These are phyloP conservation scores for Shinisaurus crocodilurus DNA, from an alignment of 2,113 vertebrate species.

Conservation along the genomic window DNA sequence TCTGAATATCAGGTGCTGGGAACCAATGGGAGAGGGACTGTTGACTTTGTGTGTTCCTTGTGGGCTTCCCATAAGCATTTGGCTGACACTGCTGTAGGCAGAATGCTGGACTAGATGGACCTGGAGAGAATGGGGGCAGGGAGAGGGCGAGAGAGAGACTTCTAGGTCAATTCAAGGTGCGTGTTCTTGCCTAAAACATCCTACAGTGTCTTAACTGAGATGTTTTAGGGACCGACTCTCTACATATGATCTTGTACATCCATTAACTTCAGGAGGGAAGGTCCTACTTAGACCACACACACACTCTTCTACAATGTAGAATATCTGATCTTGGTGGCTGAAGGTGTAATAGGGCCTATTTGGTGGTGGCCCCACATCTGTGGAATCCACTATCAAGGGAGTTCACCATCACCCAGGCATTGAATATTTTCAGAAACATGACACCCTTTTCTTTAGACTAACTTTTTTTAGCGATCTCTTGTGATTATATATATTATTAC, in stretches of 20 bases:
- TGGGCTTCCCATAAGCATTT: neutral
- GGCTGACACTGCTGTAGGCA: neutral
- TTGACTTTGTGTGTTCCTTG: neutral
- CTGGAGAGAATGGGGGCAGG: too few species aligned
- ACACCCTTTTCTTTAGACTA: too few species aligned
- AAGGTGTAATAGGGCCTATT: neutral
- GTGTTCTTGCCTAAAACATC: neutral
- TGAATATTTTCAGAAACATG: too few species aligned
- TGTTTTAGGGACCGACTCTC: neutral
- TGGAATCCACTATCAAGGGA: neutral
- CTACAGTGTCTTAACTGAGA: too few species aligned
- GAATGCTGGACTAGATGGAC: neutral
- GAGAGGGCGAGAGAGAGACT: neutral
- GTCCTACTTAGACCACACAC: neutral
- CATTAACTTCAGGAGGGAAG: neutral
- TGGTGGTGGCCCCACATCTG: neutral
- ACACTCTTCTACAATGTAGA: neutral
- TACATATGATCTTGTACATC: neutral
- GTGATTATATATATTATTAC: too few species aligned
- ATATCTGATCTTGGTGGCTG: neutral
- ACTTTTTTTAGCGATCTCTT: too few species aligned
- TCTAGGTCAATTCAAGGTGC: neutral
- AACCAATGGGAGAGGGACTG: neutral
- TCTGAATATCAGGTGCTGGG: neutral
- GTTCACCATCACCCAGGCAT: neutral